Percentiles rank a stretch among this genome's conserved stretches.
Evolutionary conservation across 2,113 vertebrate genomes (phyloP).

Genomic region (Mastomys coucha): DNA sequence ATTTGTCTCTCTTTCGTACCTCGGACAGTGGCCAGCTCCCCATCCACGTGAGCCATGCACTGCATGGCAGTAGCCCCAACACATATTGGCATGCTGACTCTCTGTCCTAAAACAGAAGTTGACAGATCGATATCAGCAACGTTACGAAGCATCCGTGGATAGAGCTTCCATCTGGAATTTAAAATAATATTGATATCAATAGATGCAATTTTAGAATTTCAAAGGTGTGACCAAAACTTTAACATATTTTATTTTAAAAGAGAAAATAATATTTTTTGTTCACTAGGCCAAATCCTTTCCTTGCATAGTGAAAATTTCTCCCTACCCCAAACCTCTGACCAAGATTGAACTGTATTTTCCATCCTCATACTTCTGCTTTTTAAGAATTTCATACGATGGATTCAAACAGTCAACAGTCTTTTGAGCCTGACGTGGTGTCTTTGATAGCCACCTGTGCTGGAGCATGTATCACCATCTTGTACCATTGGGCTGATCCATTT

Average conservation of each 20-base stretch:
- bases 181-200: not conserved
- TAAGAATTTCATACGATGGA: not conserved
- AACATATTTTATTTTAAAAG: not conserved
- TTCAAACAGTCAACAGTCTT: not conserved
- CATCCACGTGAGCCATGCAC: conserved; percentile 94
- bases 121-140: conserved; percentile 92
- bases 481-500: not conserved
- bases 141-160: conserved; percentile 93
- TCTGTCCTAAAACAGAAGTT: conserved; percentile 90
- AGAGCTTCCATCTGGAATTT: conserved; percentile 91
- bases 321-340: not conserved
- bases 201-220: not conserved
- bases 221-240: conserved; percentile 16
- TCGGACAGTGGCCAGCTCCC: conserved; percentile 93
- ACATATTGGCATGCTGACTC: conserved; percentile 93
- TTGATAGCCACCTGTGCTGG: not conserved
- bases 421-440: not conserved
- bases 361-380: not conserved
- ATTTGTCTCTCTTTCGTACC: conserved; percentile 84
- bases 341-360: not conserved
- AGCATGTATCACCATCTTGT: accelerated
- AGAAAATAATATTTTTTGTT: not conserved
- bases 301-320: not conserved
- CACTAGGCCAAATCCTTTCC: not conserved
- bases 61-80: conserved; percentile 95